These are phyloP conservation scores for Sporophila hypoxantha DNA, from an alignment of 2,113 vertebrate species.

Conservation along the genomic window DNA sequence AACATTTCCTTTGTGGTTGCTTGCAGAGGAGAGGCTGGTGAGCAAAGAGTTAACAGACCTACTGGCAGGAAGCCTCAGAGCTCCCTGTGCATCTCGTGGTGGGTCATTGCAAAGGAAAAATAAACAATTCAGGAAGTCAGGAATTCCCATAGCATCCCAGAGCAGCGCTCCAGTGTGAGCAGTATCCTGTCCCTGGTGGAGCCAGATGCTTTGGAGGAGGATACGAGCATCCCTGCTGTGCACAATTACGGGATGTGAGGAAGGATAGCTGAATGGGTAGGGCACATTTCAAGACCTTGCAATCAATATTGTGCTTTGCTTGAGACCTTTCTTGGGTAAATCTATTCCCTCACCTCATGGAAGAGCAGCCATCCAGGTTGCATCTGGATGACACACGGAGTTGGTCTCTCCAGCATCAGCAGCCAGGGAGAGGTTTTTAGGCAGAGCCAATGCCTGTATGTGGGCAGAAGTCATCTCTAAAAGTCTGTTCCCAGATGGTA, in stretches of 20 bases:
- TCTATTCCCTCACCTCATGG: neutral
- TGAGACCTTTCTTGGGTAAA: neutral
- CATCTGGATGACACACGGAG: neutral
- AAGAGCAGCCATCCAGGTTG: neutral
- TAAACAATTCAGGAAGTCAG: conserved; percentile 27
- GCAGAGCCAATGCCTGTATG: neutral
- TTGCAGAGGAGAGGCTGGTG: neutral
- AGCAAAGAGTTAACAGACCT: neutral
- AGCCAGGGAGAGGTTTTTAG: neutral
- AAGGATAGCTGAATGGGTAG: neutral
- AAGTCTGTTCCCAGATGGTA: neutral
- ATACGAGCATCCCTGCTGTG: neutral
- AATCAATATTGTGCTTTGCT: neutral
- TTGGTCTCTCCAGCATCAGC: neutral
- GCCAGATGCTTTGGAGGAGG: conserved; percentile 25
- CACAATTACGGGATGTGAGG: neutral
- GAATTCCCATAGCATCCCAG: conserved; percentile 31
- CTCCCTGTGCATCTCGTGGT: conserved; percentile 8
- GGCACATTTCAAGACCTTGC: neutral
- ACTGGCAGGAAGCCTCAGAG: neutral
- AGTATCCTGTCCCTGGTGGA: conserved; percentile 18
- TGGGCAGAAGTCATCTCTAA: neutral
- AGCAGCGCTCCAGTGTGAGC: neutral
- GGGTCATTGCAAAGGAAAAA: conserved; percentile 33
- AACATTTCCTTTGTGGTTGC: neutral